Evolutionary conservation across 37 sponge, comb jelly and placozoan species (phyloP), one percentile per base, ranked within the genome.

Genomic region (Spongilla lacustris): DNA sequence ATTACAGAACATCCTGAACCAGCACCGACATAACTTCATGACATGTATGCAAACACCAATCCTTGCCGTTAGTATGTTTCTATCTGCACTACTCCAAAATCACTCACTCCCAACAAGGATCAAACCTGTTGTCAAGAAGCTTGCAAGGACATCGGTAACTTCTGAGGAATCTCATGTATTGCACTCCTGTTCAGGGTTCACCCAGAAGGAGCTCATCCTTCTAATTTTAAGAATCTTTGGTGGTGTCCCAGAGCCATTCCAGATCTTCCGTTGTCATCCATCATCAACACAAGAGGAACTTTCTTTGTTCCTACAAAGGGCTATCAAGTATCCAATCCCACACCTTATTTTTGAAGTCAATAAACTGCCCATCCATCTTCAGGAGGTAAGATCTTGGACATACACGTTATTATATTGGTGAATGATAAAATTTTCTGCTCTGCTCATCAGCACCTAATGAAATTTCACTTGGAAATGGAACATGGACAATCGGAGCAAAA

Each of bases 231-330:
- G 83, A 30, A 71, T 94, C 32, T 94, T 74, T 76, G 70, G 69
- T 31, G 88, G 91, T 38, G 79, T 94, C 2, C 94, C 94, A 25
- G 94, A 87, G 67, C 34, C 91, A 17, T 94, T 84, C 49, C 88
- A 90, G 58, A 81, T 94, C 66, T 83, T 90, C 36, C 91, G 66
- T 70, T 94, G 94, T 38, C 70, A 74, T 8, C 35, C 91, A 2
- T 66, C 86, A 41, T 78, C 89, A 28, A 90, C 88, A 8, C 74
- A 84, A 29, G 91, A 88, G 46, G 94, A 94, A 81, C 89, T 94
- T 19, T 31, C 27, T 17, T 83, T 94, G 72, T 94, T 94, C 67
- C 71, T 88, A 73, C 75, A 90, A 78, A 30, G 86, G 50, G 81
- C 69, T 17, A 49, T 24, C 49, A 80, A 76, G 25, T 36, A 81